Evolutionary conservation across 2,797 vertebrate genomes (phyloP).

Genomic region (Hemibagrus guttatus): DNA sequence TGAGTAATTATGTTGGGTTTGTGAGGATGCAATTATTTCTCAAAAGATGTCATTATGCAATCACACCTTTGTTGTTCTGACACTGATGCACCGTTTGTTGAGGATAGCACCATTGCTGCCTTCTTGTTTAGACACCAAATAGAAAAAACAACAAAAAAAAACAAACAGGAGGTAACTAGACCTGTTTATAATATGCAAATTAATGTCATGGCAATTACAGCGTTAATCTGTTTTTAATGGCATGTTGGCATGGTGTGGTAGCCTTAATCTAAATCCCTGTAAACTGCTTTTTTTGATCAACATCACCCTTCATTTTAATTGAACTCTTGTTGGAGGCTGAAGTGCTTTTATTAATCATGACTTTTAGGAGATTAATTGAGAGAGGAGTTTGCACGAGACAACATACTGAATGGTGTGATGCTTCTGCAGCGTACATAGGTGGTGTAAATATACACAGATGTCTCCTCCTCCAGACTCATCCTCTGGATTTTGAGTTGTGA

Average conservation of each 20-base stretch:
- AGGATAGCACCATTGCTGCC: neutral
- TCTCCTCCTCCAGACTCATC: neutral
- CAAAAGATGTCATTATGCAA: conserved; percentile 63
- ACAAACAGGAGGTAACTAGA: conserved; percentile 3
- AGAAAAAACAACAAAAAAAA: neutral
- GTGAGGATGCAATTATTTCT: conserved; percentile 63
- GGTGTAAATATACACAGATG: neutral
- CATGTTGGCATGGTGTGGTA: conserved; percentile 14
- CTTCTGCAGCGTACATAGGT: neutral
- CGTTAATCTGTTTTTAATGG: conserved; percentile 46
- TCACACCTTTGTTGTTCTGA: conserved; percentile 57
- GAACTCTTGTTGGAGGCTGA: conserved; percentile 45
- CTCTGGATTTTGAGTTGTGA: neutral
- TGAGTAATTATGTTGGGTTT: conserved; percentile 59
- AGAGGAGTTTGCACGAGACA: conserved; percentile 27
- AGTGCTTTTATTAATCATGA: conserved; percentile 51
- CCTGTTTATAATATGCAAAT: conserved; percentile 36
- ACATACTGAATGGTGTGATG: neutral
- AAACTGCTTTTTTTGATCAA: conserved; percentile 42
- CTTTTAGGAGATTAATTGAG: conserved; percentile 51
- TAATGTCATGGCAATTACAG: conserved; percentile 30
- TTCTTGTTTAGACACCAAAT: conserved; percentile 24
- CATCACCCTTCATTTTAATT: conserved; percentile 47
- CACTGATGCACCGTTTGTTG: neutral
- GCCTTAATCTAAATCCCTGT: conserved; percentile 46